Evolutionary conservation across 2,888 invertebrate species (phyloP).

Genomic region (Tenthredo livida): DNA sequence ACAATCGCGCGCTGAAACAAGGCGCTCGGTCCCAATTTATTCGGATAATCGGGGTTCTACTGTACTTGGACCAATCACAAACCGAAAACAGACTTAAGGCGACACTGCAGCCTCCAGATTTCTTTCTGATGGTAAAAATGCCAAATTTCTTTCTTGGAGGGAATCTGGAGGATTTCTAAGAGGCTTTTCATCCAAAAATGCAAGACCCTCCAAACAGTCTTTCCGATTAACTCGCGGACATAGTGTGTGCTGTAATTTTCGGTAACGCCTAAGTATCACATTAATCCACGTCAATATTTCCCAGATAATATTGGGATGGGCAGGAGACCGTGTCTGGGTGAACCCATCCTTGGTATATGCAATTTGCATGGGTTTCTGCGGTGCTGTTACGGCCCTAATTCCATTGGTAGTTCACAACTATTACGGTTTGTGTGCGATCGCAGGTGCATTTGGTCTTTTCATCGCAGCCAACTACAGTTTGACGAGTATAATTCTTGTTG

Average conservation of each 20-base stretch:
- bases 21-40: no score
- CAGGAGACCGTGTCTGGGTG: constrained; percentile 90
- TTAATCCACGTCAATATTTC: constrained; percentile 59
- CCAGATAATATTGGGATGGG: constrained; percentile 91
- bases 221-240: background rate
- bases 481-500: constrained; percentile 93
- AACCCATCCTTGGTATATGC: constrained; percentile 91
- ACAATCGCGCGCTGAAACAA: no score
- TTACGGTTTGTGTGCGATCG: constrained; percentile 81
- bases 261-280: no score
- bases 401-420: constrained; percentile 81
- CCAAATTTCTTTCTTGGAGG: background rate
- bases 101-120: background rate
- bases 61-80: background rate
- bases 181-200: background rate
- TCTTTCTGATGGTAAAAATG: background rate
- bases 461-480: constrained; percentile 96
- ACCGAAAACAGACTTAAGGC: background rate
- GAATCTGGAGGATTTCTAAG: background rate
- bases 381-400: constrained; percentile 84
- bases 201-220: background rate
- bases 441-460: constrained; percentile 92
- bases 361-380: constrained; percentile 87
- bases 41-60: no score
- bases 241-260: no score